Evolutionary conservation across 2,113 vertebrate species (phyloP), one percentile per base, ranked within the genome.

Genomic region (Melanocharis versteri): DNA sequence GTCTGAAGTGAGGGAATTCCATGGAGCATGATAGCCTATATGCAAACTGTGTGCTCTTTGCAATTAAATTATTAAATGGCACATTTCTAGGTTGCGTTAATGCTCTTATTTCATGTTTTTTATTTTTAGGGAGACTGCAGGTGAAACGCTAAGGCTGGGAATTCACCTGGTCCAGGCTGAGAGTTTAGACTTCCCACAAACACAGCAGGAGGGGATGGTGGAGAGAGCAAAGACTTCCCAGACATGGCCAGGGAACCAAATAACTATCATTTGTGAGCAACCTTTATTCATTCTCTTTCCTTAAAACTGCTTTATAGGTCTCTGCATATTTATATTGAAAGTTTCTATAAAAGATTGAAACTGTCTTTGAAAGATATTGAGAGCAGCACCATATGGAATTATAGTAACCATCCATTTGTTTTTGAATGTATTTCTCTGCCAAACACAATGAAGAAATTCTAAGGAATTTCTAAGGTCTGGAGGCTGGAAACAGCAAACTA

Each of bases 301-400:
- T 94, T 86, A 76, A 65, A 89, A 45, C 35, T 76, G 31, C 60
- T 84, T 73, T 83, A 26, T 56, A 71, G 27, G 14, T 78, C 23
- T 81, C 66, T 61, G 26, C 19, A 15, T 48, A 66, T 82, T 91
- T 95, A 51, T 60, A 60, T 12, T 40, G 73, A 14, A 91, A 87
- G 44, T 72, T 94, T 93, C 66, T 85, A 22, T 20, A 53, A 90
- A 83, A 50, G 66, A 39, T 2, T 58, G 50, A 93, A 80, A 61
- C 64, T 13, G 3, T 48, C 82, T 88, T 81, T 86, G 71, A 92
- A 90, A 87, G 83, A 87, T 71, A 94, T n/a, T 51, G 37, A 91
- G 64, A 76, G 33, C 31, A 91, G 76, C 77, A 83, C 62, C 83
- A 83, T 81, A 94, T 68, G 80, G 93, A 95, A 95, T 79, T 94